Evolutionary conservation across 2,797 vertebrate species (phyloP).

Genomic region (Malurus leucopterus): DNA sequence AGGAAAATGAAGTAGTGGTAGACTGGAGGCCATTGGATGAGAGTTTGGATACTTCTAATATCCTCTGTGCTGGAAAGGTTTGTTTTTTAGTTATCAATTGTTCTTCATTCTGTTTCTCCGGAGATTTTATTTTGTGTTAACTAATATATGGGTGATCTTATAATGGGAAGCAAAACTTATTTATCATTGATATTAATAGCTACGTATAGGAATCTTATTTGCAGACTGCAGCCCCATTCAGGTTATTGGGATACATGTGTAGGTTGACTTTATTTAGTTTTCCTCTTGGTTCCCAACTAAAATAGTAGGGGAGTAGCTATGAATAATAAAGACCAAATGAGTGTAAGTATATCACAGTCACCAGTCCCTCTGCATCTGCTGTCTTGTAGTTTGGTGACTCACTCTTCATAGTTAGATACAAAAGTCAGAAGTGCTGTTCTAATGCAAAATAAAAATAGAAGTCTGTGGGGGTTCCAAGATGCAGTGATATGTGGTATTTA

Average conservation of each 20-base stretch:
- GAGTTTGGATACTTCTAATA: conserved; percentile 87
- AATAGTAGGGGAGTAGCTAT: background rate
- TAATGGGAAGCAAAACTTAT: background rate
- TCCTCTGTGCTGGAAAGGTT: conserved; percentile 95
- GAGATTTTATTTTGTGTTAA: background rate
- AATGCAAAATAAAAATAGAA: background rate
- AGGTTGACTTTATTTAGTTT: background rate
- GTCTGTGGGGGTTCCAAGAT: background rate
- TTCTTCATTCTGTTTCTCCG: background rate
- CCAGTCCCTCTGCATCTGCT: background rate
- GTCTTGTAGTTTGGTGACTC: background rate
- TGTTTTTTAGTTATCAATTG: background rate
- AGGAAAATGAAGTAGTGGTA: conserved; percentile 89
- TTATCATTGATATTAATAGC: background rate
- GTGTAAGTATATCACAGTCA: background rate
- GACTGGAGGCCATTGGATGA: conserved; percentile 92
- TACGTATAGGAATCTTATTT: background rate
- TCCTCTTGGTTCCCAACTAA: background rate
- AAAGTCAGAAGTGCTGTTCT: background rate
- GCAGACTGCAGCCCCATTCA: background rate
- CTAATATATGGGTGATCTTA: background rate
- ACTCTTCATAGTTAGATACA: background rate
- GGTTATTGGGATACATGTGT: background rate
- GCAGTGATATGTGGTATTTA: background rate
- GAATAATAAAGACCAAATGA: background rate